Percentiles rank a stretch among this genome's conserved stretches.
Conservation (phyloP, 2,113 vertebrate species). For the Gobio gobio region DNA sequence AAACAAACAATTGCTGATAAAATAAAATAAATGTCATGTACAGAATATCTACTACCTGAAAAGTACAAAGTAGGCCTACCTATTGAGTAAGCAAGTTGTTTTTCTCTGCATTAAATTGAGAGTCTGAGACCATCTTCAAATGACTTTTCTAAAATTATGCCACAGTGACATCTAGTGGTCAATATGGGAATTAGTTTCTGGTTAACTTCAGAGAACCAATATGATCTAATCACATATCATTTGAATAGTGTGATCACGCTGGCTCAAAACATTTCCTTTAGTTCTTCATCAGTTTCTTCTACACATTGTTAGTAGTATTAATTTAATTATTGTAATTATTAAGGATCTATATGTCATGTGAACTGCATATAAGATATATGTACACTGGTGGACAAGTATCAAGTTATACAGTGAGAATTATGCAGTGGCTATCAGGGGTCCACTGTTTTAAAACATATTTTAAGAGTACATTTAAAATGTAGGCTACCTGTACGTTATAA, state of each 20-base stretch:
- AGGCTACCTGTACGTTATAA: too few relatives aligned
- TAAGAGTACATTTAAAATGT: too few relatives aligned
- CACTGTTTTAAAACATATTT: too few relatives aligned
- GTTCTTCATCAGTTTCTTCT: background rate
- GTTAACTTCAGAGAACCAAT: background rate
- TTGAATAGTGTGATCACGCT: too few relatives aligned
- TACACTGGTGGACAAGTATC: background rate
- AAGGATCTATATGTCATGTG: too few relatives aligned
- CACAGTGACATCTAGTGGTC: conserved; percentile 26
- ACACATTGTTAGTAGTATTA: background rate
- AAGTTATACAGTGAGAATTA: too few relatives aligned
- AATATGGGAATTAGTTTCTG: background rate
- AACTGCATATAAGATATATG: background rate
- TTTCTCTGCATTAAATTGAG: background rate
- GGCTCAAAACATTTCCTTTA: background rate
- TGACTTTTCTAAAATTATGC: background rate
- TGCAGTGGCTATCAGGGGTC: too few relatives aligned
- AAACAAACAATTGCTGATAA: background rate
- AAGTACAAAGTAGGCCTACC: background rate
- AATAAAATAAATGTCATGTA: too few relatives aligned
- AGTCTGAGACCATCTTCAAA: background rate
- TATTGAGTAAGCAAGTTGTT: background rate
- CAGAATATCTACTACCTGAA: background rate
- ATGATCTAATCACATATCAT: background rate
- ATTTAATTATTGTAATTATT: too few relatives aligned